Evolutionary conservation across 2,797 vertebrate genomes (phyloP), one percentile per base, ranked within the genome.

Genomic region (Prionace glauca): DNA sequence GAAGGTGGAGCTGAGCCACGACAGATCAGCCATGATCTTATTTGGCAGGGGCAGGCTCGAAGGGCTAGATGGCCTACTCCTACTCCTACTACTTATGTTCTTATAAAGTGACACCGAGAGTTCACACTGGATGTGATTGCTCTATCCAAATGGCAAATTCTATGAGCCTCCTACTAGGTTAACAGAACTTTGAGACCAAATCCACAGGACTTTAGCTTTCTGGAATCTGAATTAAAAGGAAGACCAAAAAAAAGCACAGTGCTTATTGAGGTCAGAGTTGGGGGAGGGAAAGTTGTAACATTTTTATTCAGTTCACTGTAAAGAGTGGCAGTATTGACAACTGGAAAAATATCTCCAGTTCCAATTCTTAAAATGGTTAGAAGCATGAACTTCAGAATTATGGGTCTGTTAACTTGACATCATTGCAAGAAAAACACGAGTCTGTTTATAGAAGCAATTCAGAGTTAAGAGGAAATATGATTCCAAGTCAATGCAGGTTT

Each of bases 371-470:
- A 84, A 88, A 88, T 16, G 11, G 50, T 88, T 26, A 60, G 26
- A 56, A 56, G 20, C 29, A 32, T 88, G 29, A 88, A 16, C 50
- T 88, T 60, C 50, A 62, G 60, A 84, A 24, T 45, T 84, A 84
- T 84, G 36, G 20, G 45, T 36, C 41, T 84, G 36, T 88, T 88
- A 88, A 50, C 50, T 88, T 88, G 12, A 62, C 86, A 88, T 88
- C 50, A 56, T 29, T 14, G 56, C 56, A 91, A 65, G 60, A 65
- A 91, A 65, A 91, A 91, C 32, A 67, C 10, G 32, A 65, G 18
- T n/a, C 62, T 65, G 32, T 91, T 91, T 91, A 36, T 91, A 91
- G 88, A 91, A 91, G 88, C 60, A 67, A 91, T 91, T 91, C 60
- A 91, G 36, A 91, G 20, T 65, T 91, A 32, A 32, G 87, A 90